These are phyloP conservation scores for Scleropages formosus DNA, from an alignment of 2,797 vertebrate genomes.

Conservation along the genomic window DNA sequence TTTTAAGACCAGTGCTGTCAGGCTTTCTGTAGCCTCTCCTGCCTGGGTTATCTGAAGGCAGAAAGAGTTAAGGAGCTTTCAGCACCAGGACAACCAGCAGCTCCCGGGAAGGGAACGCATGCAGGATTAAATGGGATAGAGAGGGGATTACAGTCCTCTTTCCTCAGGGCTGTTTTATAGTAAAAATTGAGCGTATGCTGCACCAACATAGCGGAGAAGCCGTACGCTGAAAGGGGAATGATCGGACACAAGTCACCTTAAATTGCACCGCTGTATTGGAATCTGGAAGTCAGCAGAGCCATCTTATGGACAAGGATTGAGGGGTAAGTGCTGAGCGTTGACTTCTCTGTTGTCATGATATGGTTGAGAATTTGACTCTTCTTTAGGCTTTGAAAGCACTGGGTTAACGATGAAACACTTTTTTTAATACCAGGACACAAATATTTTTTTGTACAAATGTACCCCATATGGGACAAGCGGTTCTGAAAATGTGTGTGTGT, in stretches of 20 bases:
- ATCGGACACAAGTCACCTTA: not conserved
- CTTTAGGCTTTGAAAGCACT: not conserved
- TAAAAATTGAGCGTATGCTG: not conserved
- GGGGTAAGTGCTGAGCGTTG: not conserved
- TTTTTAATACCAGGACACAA: not conserved
- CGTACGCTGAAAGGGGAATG: not conserved
- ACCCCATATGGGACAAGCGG: no score
- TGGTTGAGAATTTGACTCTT: not conserved
- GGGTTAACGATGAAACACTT: not conserved
- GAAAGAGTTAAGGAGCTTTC: slow-evolving; percentile 71
- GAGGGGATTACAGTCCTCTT: slow-evolving; percentile 66
- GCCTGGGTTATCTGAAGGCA: slow-evolving; percentile 40
- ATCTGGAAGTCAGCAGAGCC: not conserved
- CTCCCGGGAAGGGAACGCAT: slow-evolving; percentile 52
- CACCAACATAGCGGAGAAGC: not conserved
- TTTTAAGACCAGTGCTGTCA: not conserved
- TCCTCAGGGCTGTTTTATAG: slow-evolving; percentile 31
- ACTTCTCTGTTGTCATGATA: not conserved
- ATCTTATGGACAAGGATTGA: not conserved
- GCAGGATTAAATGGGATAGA: slow-evolving; percentile 72
- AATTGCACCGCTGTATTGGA: not conserved
- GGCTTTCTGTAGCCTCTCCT: not conserved
- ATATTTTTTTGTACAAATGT: no score
- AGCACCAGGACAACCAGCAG: slow-evolving; percentile 50
- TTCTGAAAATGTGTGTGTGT: no score